Evolutionary conservation across 2,888 invertebrate species (phyloP).

Genomic region (Melieria crassipennis): DNA sequence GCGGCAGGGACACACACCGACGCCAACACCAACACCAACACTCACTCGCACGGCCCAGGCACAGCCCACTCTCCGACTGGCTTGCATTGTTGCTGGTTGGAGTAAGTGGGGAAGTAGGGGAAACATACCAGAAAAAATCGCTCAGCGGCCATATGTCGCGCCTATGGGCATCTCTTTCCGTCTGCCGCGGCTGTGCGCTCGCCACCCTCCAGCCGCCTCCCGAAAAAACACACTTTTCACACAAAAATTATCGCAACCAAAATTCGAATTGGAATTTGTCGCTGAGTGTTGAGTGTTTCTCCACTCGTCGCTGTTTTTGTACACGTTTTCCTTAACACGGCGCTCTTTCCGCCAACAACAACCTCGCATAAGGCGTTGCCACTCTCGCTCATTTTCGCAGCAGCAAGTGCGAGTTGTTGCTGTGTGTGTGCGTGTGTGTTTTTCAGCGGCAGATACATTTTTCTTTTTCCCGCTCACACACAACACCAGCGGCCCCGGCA

Average conservation of each 20-base stretch:
- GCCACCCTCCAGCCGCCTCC: neutral
- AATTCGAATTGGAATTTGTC: constrained; percentile 7
- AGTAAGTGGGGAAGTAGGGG: neutral
- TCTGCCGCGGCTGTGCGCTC: neutral
- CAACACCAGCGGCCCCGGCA: neutral
- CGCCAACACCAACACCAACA: constrained; percentile 16
- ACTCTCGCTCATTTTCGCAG: constrained; percentile 5
- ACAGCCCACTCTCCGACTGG: neutral
- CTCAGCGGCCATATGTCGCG: neutral
- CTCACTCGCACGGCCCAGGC: neutral
- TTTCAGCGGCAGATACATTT: constrained; percentile 1
- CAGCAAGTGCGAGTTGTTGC: neutral
- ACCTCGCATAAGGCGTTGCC: neutral
- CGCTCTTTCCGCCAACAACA: neutral
- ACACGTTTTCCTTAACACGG: neutral
- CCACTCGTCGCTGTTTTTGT: neutral
- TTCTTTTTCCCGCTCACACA: constrained; percentile 10
- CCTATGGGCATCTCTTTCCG: neutral
- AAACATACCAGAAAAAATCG: neutral
- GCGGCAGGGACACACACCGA: constrained; percentile 5
- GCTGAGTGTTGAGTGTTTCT: neutral
- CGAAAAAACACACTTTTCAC: too few species aligned
- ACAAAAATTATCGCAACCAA: too few species aligned
- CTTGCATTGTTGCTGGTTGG: neutral
- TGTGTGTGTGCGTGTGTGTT: neutral